Conservation (phyloP, 2,888 invertebrate genomes). For the Camponotus fellah region DNA sequence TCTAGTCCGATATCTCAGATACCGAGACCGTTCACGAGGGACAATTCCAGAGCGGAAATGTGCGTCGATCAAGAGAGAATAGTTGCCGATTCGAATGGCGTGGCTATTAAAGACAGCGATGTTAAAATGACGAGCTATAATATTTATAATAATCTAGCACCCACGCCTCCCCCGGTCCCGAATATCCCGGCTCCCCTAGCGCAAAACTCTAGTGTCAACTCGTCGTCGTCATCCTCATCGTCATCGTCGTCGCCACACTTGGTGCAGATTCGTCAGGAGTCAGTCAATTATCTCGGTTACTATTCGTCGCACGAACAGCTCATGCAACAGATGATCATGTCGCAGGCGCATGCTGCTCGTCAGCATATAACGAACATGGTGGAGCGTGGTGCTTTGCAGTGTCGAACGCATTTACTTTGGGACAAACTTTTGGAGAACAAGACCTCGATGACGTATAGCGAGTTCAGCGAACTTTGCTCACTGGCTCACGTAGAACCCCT, state of each 20-base stretch:
- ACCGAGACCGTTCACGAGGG: conserved; percentile 59
- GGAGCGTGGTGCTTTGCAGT: conserved; percentile 89
- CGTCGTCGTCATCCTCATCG: conserved; percentile 50
- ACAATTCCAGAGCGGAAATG: conserved; percentile 25
- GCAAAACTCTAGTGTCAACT: conserved; percentile 72
- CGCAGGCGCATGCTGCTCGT: conserved; percentile 88
- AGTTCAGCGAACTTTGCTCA: conserved; percentile 89
- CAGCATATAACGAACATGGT: conserved; percentile 89
- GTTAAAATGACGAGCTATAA: conserved; percentile 59
- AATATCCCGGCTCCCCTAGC: conserved; percentile 82
- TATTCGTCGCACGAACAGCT: conserved; percentile 90
- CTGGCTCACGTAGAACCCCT: conserved; percentile 88
- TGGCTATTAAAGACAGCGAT: conserved; percentile 55
- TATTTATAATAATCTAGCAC: conserved; percentile 74
- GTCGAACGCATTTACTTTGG: conserved; percentile 91
- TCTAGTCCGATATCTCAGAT: conserved; percentile 74
- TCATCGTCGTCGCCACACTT: conserved; percentile 77
- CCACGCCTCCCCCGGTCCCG: conserved; percentile 84
- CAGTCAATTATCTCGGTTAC: conserved; percentile 90
- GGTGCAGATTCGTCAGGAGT: conserved; percentile 87
- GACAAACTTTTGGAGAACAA: conserved; percentile 88
- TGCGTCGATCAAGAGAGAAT: conserved; percentile 42
- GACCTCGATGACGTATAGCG: conserved; percentile 87
- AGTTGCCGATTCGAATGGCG: conserved; percentile 49
- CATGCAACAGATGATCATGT: conserved; percentile 89